Evolutionary conservation across 2,797 vertebrate species (phyloP).

Genomic region (Phoeniculus purpureus): DNA sequence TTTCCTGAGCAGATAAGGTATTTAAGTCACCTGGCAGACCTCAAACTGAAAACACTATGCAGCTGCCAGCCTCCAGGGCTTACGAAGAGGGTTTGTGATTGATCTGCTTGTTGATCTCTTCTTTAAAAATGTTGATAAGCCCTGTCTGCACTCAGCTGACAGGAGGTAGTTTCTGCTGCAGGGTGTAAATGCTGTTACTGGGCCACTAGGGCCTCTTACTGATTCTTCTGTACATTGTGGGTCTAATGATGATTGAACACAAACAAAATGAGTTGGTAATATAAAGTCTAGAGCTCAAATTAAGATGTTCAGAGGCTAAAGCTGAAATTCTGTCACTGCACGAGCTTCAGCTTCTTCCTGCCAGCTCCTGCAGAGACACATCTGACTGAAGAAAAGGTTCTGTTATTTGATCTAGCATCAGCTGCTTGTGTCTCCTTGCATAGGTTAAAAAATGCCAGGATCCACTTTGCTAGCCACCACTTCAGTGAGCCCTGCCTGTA

Average conservation of each 20-base stretch:
- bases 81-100: neutral
- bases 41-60: neutral
- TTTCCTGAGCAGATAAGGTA: neutral
- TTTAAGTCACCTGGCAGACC: neutral
- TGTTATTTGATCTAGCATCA: neutral
- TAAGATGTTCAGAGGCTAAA: neutral
- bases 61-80: conserved; percentile 34
- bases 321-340: neutral
- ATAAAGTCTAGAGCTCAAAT: neutral
- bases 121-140: neutral
- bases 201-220: neutral
- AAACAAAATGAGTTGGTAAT: neutral
- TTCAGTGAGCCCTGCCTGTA: neutral
- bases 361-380: neutral
- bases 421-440: neutral
- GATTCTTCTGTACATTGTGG: neutral
- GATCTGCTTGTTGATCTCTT: neutral
- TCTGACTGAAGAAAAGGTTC: neutral
- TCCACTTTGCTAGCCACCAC: neutral
- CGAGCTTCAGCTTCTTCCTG: neutral
- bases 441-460: neutral
- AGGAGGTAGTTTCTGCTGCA: neutral
- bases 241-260: neutral
- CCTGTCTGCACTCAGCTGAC: neutral
- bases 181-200: neutral